Conservation (phyloP, 1,140 invertebrate species). For the Carcinoscorpius rotundicauda region DNA sequence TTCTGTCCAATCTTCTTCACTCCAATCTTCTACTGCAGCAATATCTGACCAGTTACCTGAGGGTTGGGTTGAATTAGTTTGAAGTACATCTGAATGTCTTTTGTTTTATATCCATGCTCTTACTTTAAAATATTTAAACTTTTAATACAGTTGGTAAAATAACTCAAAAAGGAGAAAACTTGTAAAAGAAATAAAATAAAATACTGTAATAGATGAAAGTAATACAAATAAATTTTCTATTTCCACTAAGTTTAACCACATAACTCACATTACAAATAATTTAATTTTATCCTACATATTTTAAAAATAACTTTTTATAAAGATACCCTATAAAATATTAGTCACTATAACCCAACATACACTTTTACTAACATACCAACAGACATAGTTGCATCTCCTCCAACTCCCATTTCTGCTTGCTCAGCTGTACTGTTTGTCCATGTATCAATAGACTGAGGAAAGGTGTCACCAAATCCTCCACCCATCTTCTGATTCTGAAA, state of each 20-base stretch:
- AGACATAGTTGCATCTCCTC: slow-evolving; percentile 22
- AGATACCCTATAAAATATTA: too few relatives aligned
- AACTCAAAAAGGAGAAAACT: not conserved
- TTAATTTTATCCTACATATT: too few relatives aligned
- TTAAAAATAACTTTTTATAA: too few relatives aligned
- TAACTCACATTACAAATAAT: too few relatives aligned
- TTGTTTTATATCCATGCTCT: too few relatives aligned
- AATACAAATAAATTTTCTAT: too few relatives aligned
- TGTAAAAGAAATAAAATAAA: too few relatives aligned
- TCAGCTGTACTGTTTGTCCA: slow-evolving; percentile 46
- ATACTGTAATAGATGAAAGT: too few relatives aligned
- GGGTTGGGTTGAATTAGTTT: too few relatives aligned
- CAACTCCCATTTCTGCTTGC: slow-evolving; percentile 29
- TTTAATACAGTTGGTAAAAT: not conserved
- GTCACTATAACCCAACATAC: too few relatives aligned
- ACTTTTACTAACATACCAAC: slow-evolving; percentile 20
- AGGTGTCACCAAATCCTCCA: slow-evolving; percentile 18
- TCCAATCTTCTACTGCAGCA: slow-evolving; percentile 69
- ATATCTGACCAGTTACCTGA: slow-evolving; percentile 35
- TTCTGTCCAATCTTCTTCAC: slow-evolving; percentile 87
- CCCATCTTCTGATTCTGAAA: slow-evolving; percentile 16
- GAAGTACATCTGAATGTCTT: too few relatives aligned
- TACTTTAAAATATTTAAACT: slow-evolving; percentile 1
- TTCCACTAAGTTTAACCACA: too few relatives aligned
- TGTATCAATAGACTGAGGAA: slow-evolving; percentile 40